phyloP scores from a whole-genome alignment of 2,797 vertebrate genomes.

The Vespertilio murinus region DNA sequence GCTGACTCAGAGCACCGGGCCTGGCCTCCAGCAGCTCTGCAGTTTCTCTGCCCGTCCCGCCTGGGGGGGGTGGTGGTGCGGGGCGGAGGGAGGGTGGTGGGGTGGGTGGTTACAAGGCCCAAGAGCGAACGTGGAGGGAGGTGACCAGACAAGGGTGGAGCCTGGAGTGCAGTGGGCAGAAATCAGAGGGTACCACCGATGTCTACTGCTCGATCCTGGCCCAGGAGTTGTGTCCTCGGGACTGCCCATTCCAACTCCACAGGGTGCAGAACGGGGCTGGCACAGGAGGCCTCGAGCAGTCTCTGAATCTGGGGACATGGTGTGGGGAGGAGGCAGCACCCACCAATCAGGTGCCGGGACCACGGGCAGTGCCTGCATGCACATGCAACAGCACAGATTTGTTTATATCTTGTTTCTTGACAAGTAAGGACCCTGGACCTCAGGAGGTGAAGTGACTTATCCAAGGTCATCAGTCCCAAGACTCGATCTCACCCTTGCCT shows the following conservation, averaged over 20 bases:
- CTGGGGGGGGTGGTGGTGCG: not conserved
- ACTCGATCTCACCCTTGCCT: not conserved
- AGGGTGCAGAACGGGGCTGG: not conserved
- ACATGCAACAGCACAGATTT: not conserved
- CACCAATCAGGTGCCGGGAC: not conserved
- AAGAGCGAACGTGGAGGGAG: not conserved
- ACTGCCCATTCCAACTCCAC: not conserved
- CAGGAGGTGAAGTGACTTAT: not conserved
- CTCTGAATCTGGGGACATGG: not conserved
- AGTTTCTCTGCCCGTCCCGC: not conserved
- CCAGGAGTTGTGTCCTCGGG: not conserved
- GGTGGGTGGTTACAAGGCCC: too few relatives aligned
- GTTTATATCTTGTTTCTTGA: not conserved
- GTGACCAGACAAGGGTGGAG: not conserved
- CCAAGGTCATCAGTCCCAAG: not conserved
- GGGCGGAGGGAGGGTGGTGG: too few relatives aligned
- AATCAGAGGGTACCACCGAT: not conserved
- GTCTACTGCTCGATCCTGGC: not conserved
- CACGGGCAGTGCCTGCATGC: accelerated
- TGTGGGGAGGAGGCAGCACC: not conserved
- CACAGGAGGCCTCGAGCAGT: not conserved
- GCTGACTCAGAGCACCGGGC: not conserved
- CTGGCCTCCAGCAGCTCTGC: not conserved
- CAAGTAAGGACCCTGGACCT: not conserved
- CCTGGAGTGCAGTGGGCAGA: not conserved